Evolutionary conservation across 1,140 invertebrate genomes (phyloP), one percentile per base, ranked within the genome.

Genomic region (Nixonia krombeini): DNA sequence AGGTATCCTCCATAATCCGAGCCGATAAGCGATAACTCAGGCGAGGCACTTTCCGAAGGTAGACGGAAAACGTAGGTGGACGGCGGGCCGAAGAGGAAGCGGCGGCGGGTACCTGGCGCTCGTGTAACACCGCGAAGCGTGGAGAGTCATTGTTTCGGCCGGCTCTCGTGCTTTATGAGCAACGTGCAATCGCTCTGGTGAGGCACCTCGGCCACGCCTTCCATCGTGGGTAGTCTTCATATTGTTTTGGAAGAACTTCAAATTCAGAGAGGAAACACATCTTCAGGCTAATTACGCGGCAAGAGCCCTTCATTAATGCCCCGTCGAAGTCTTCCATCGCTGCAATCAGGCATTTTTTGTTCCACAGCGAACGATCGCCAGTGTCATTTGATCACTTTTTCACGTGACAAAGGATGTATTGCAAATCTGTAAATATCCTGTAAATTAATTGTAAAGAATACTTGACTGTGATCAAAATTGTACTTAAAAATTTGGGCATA

Each of bases 211-310:
- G 16, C 23, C 63, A 67, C 63, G 55, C 56, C 63, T 44, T 26
- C 31, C 15, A 38, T 56, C 49, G 55, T 58, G 49, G 49, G 50
- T 31, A 49, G 63, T 44, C 25, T 31, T 12, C 29, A 55, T 33
- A 59, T 67, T 67, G 63, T 67, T 67, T 67, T 29, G 56, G 55
- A 53, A 55, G 44, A 62, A 49, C 33, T 8, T 21, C 25, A 26
- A 29, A 37, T 44, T 42, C 45, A 55, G 45, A 55, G 50, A 62
- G 58, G 58, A 62, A 62, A 62, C 45, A 37, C 44, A 47, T 62
- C 58, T 62, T 62, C 47, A 55, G 42, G 35, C 58, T 62, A 55
- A 62, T 62, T 37, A 23, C 18, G 46, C 44, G 44, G 49, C 44
- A 44, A 62, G 58, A 25, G 44, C 50, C 40, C 58, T 62, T 62